Percentiles rank a stretch among this genome's conserved stretches.
Conservation (phyloP, 2,888 invertebrate species). For the Drosophila mayaguana region DNA sequence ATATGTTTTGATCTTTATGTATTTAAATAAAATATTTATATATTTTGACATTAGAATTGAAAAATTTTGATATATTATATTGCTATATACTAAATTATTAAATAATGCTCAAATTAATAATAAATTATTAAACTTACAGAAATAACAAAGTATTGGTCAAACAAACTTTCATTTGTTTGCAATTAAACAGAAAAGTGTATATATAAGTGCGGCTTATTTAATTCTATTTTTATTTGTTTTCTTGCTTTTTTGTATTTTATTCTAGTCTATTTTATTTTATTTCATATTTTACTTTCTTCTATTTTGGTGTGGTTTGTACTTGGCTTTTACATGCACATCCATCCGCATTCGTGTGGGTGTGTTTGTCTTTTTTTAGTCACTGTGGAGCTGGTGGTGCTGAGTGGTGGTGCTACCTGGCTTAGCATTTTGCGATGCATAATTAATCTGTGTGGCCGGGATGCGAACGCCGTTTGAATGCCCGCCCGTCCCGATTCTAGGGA, state of each 20-base stretch:
- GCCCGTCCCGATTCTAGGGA: background rate
- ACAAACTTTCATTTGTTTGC: background rate
- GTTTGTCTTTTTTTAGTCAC: slow-evolving; percentile 5
- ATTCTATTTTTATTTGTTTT: slow-evolving; percentile 20
- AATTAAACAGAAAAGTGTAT: slow-evolving; percentile 21
- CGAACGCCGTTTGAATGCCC: slow-evolving; percentile 38
- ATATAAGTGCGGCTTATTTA: background rate
- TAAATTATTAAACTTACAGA: background rate
- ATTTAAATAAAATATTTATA: no score
- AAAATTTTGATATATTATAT: no score
- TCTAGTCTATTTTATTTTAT: slow-evolving; percentile 37
- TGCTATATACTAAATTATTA: no score
- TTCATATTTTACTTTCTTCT: slow-evolving; percentile 47
- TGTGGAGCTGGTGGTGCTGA: slow-evolving; percentile 32
- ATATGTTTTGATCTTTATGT: no score
- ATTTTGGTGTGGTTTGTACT: slow-evolving; percentile 75
- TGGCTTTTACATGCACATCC: slow-evolving; percentile 72
- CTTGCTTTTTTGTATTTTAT: slow-evolving; percentile 35
- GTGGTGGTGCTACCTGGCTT: slow-evolving; percentile 71
- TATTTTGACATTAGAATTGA: no score
- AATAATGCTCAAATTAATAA: no score
- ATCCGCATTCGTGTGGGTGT: slow-evolving; percentile 33
- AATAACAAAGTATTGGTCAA: background rate
- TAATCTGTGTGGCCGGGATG: slow-evolving; percentile 66
- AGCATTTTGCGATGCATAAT: slow-evolving; percentile 80